Percentiles rank a stretch among this genome's conserved stretches.
Evolutionary conservation across 2,113 vertebrate species (phyloP).

Genomic region (Pseudorasbora parva): DNA sequence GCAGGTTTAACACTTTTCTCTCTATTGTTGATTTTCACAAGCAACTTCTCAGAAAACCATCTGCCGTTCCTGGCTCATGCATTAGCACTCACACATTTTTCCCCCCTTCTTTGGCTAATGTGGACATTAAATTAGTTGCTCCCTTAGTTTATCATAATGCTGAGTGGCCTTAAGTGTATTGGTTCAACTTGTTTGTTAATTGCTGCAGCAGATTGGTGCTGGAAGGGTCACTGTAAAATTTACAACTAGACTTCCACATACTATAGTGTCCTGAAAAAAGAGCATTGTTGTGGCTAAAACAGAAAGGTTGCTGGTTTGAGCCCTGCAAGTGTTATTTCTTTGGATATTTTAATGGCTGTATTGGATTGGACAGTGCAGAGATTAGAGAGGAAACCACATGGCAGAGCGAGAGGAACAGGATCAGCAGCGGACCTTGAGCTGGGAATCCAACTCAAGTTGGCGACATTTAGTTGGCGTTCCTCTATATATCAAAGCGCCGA

Average conservation of each 20-base stretch:
- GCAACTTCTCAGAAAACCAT: slow-evolving; percentile 8
- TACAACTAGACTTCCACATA: background rate
- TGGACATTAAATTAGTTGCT: background rate
- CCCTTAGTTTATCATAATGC: background rate
- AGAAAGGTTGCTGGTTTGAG: background rate
- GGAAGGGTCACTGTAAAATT: background rate
- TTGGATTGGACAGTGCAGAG: too few relatives aligned
- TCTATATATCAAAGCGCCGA: too few relatives aligned
- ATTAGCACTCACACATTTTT: background rate
- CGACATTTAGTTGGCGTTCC: too few relatives aligned
- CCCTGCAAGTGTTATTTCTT: background rate
- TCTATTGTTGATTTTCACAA: background rate
- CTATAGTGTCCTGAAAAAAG: background rate
- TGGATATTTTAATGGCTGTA: too few relatives aligned
- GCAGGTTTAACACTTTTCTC: slow-evolving; percentile 18
- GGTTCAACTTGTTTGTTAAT: background rate
- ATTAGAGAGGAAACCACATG: too few relatives aligned
- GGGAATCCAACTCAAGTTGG: too few relatives aligned
- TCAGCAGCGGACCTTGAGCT: too few relatives aligned
- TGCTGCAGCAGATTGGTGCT: background rate
- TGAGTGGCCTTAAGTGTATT: background rate
- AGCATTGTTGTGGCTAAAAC: background rate
- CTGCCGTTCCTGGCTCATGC: background rate
- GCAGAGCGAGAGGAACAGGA: too few relatives aligned
- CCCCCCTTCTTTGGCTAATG: background rate